Evolutionary conservation across 2,113 vertebrate genomes (phyloP).

Genomic region (Lepisosteus oculatus): DNA sequence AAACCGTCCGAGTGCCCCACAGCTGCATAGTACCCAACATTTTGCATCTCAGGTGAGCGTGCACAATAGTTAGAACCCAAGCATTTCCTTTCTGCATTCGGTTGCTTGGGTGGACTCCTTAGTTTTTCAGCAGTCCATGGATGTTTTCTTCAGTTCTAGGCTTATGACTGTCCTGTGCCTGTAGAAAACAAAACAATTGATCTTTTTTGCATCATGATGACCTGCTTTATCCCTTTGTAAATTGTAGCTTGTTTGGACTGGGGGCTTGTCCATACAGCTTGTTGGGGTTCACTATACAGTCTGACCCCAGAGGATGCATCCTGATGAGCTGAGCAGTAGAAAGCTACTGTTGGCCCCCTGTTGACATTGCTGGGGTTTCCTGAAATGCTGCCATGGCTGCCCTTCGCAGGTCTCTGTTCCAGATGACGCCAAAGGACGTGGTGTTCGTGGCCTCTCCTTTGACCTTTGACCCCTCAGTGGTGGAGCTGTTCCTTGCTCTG

Average conservation of each 20-base stretch:
- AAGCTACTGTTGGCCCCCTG: too few species aligned
- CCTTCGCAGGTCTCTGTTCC: slow-evolving; percentile 75
- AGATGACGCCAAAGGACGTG: slow-evolving; percentile 71
- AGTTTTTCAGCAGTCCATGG: not conserved
- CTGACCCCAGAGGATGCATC: too few species aligned
- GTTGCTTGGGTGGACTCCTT: not conserved
- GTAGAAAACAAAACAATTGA: too few species aligned
- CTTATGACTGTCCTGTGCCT: too few species aligned
- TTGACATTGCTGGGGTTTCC: too few species aligned
- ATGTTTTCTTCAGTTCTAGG: too few species aligned
- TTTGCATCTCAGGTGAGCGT: slow-evolving; percentile 80
- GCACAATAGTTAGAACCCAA: not conserved
- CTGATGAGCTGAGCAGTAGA: too few species aligned
- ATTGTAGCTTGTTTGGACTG: too few species aligned
- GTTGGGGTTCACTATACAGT: too few species aligned
- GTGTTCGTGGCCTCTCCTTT: slow-evolving; percentile 89
- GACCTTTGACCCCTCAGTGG: slow-evolving; percentile 93
- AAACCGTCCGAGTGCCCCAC: slow-evolving; percentile 89
- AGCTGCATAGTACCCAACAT: slow-evolving; percentile 89
- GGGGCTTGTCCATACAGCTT: too few species aligned
- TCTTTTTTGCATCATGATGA: too few species aligned
- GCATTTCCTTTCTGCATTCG: not conserved
- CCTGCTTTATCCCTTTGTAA: too few species aligned
- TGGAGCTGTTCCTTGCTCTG: slow-evolving; percentile 86
- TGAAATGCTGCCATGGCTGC: not conserved